A percentile compares a stretch with the other conserved stretches of the same genome.
Evolutionary conservation across 2,888 invertebrate species (phyloP).

Genomic region (Yponomeuta evonymella): DNA sequence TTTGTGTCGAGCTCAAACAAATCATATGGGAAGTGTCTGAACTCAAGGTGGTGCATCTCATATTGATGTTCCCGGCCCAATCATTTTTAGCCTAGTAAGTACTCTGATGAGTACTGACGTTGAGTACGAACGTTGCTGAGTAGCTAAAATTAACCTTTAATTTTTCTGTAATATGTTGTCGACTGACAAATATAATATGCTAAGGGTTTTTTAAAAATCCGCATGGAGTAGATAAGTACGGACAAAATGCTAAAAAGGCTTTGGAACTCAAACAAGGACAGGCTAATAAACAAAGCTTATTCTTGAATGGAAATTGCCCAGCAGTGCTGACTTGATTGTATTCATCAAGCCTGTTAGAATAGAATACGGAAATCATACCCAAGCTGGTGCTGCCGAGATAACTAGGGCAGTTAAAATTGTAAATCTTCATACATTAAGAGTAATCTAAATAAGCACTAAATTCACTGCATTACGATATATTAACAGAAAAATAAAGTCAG

Average conservation of each 20-base stretch:
- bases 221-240: background rate
- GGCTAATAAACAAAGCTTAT: conserved; percentile 4
- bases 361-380: background rate
- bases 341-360: background rate
- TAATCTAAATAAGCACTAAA: background rate
- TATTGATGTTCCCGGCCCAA: conserved; percentile 26
- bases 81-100: too few relatives aligned
- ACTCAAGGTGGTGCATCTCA: background rate
- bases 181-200: too few relatives aligned
- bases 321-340: background rate
- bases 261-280: conserved; percentile 34
- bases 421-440: background rate
- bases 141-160: too few relatives aligned
- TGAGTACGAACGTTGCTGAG: too few relatives aligned
- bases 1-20: too few relatives aligned
- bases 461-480: too few relatives aligned
- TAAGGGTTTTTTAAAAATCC: background rate
- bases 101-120: too few relatives aligned
- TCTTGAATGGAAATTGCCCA: conserved; percentile 9
- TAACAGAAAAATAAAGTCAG: too few relatives aligned
- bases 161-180: too few relatives aligned
- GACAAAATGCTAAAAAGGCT: conserved; percentile 27
- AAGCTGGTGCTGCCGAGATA: background rate
- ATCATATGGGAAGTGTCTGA: too few relatives aligned
- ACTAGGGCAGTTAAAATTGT: background rate